phyloP scores from a whole-genome alignment of 2,113 vertebrate genomes.

The Neotoma lepida region DNA sequence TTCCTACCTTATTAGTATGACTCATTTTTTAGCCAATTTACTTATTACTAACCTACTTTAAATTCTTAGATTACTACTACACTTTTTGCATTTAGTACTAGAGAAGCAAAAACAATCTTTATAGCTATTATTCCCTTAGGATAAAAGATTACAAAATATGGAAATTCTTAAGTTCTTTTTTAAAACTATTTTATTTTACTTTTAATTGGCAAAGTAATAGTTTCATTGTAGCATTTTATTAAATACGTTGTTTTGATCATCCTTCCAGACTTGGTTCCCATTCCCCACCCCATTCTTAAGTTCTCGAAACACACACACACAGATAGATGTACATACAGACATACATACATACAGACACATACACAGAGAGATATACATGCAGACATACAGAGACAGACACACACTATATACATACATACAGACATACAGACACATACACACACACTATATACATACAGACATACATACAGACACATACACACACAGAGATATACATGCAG shows the following conservation, averaged over 20 bases:
- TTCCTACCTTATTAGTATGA: conserved; percentile 23
- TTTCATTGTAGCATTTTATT: background rate
- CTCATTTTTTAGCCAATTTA: background rate
- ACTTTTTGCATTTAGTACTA: conserved; percentile 23
- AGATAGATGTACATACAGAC: background rate
- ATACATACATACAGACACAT: background rate
- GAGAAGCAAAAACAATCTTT: background rate
- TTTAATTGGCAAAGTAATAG: background rate
- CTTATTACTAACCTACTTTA: background rate
- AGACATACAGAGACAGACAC: no score
- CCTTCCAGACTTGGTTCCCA: background rate
- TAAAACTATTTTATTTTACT: background rate
- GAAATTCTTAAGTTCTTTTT: conserved; percentile 42
- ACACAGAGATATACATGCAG: no score
- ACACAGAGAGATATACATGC: no score
- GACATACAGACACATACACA: no score
- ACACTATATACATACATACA: no score
- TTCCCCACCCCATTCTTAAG: background rate
- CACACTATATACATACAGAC: no score
- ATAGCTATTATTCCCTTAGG: conserved; percentile 31
- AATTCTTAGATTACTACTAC: conserved; percentile 25
- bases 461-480: no score
- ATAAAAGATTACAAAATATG: conserved; percentile 32
- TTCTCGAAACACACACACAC: background rate
- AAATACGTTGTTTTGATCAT: background rate